phyloP scores from a whole-genome alignment of 2,888 invertebrate genomes.

The Hedya salicella region DNA sequence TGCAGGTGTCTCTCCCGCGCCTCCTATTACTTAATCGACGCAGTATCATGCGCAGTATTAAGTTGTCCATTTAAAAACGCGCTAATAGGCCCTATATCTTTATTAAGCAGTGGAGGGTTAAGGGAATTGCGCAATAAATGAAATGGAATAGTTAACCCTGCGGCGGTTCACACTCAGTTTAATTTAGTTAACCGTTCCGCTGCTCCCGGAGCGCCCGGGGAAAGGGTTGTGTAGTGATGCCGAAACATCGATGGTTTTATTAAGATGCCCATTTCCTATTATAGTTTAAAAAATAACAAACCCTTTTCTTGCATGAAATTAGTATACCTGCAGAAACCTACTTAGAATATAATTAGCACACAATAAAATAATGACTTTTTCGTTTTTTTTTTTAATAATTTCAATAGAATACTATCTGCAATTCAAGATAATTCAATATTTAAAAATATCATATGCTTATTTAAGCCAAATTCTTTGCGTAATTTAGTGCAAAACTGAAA shows the following conservation, averaged over 20 bases:
- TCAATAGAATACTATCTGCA: too few relatives aligned
- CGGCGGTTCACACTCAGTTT: slow-evolving; percentile 84
- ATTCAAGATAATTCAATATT: too few relatives aligned
- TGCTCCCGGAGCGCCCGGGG: slow-evolving; percentile 73
- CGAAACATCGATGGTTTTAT: slow-evolving; percentile 24
- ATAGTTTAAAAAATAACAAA: too few relatives aligned
- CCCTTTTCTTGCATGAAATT: too few relatives aligned
- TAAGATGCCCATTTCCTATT: neutral
- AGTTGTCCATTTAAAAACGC: slow-evolving; percentile 63
- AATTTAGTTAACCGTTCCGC: slow-evolving; percentile 84
- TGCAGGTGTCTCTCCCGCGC: slow-evolving; percentile 6
- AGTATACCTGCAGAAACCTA: too few relatives aligned
- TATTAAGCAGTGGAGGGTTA: slow-evolving; percentile 79
- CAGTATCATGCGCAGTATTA: slow-evolving; percentile 18
- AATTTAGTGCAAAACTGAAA: too few relatives aligned
- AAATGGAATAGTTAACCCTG: slow-evolving; percentile 85
- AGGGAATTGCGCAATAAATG: slow-evolving; percentile 81
- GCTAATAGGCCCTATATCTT: slow-evolving; percentile 82
- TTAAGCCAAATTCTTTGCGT: too few relatives aligned
- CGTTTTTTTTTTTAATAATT: too few relatives aligned
- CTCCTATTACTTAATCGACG: neutral
- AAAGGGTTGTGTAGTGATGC: slow-evolving; percentile 77
- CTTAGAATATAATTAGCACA: too few relatives aligned
- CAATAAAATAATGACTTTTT: too few relatives aligned
- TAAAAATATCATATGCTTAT: too few relatives aligned